Evolutionary conservation across 2,888 invertebrate genomes (phyloP).

Genomic region (Scaptomyza polygonia): DNA sequence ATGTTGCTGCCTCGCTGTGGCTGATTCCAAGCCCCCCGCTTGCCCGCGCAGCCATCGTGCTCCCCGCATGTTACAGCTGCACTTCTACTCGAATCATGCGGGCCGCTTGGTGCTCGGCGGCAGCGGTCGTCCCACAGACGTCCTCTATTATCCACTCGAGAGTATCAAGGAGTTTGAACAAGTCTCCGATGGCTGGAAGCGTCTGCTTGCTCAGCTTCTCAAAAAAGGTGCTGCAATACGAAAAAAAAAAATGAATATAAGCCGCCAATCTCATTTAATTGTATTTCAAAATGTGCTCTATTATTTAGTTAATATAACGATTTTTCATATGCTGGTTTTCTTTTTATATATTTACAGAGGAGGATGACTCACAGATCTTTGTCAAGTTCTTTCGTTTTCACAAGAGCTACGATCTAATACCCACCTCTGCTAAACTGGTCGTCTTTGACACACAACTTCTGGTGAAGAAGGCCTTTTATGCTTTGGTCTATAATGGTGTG

Average conservation of each 20-base stretch:
- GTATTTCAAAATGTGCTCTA: no score
- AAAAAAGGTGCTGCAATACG: conserved; percentile 86
- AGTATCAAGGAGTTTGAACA: conserved; percentile 95
- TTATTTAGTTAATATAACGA: not conserved
- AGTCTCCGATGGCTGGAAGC: conserved; percentile 91
- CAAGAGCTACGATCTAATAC: conserved; percentile 99
- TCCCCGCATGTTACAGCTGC: conserved; percentile 90
- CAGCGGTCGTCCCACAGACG: conserved; percentile 72
- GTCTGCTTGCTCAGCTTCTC: conserved; percentile 90
- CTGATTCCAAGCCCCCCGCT: conserved; percentile 35
- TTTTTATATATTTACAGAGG: conserved; percentile 88
- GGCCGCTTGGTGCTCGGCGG: conserved; percentile 87
- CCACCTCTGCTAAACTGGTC: conserved; percentile 99
- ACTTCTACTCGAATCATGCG: conserved; percentile 92
- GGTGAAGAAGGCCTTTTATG: conserved; percentile 99
- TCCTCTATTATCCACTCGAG: conserved; percentile 89
- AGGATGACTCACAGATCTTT: conserved; percentile 98
- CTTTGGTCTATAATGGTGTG: conserved; percentile 99
- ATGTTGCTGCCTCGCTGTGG: conserved; percentile 42
- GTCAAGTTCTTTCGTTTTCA: conserved; percentile 99
- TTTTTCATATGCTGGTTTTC: conserved; percentile 2
- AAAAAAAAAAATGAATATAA: not conserved
- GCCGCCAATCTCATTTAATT: no score
- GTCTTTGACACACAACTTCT: conserved; percentile 99
- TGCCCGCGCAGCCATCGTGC: conserved; percentile 17